phyloP scores from a whole-genome alignment of 2,888 invertebrate species.

The Xestia c-nigrum region DNA sequence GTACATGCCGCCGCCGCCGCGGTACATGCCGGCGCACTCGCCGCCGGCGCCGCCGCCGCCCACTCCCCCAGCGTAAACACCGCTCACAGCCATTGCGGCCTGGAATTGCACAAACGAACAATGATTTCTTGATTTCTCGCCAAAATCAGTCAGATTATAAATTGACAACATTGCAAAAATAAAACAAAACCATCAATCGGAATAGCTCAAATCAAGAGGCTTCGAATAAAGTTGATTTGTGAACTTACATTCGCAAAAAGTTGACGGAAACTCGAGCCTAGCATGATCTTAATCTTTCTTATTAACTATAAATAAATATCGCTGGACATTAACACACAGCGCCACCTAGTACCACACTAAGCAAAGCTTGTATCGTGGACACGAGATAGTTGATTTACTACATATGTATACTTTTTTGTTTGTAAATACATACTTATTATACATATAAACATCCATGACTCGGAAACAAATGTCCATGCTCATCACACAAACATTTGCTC shows the following conservation, averaged over 20 bases:
- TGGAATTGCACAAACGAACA: conserved; percentile 62
- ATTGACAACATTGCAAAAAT: background rate
- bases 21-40: conserved; percentile 86
- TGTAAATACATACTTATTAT: no score
- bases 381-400: no score
- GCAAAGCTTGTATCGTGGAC: no score
- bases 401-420: no score
- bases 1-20: conserved; percentile 85
- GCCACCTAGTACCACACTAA: no score
- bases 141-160: background rate
- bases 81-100: conserved; percentile 87
- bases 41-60: conserved; percentile 80
- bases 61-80: conserved; percentile 85
- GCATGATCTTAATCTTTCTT: background rate
- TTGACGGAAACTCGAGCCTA: background rate
- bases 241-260: background rate
- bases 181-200: background rate
- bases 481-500: no score
- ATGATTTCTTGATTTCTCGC: conserved; percentile 1
- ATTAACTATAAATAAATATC: no score
- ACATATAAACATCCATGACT: no score
- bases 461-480: no score
- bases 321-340: no score
- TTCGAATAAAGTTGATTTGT: background rate
- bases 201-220: background rate